Base-by-base conservation (phyloP, 2,797 vertebrate species). In the Channallabes apus region DNA sequence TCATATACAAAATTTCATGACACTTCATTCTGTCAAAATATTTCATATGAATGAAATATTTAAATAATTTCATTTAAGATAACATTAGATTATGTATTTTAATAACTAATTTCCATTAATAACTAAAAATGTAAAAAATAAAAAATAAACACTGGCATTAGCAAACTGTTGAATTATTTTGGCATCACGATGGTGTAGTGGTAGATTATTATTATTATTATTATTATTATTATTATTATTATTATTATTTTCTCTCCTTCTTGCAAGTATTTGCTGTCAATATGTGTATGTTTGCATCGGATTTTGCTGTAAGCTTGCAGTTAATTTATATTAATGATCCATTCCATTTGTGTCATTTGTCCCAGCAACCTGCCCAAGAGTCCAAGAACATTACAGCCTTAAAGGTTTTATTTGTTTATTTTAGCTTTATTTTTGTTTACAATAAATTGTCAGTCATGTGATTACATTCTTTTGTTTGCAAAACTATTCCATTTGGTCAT, bases 371-470 rank as follows among this genome's bases (percentile, higher is more conserved):
- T 32, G 12, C 29, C 8, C 29, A 77, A 29, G 29, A 78, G 20
- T 78, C 12, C 29, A 78, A 38, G 58, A 79, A 79, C 6, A 79
- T 27, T 71, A 59, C n/a, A 81, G 20, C 18, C 41, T 38, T 71
- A 7, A 58, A 38, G 32, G 51, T 71, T 82, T 71, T 7, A 29
- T 27, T 69, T 3, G 1, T 84, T 78, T 67, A 71, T 35, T 56
- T 77, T 27, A 46, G 3, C 59, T 73, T 83, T 38, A 61, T 75
- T 67, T 24, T 27, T 67, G 24, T 65, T 3, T 35, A n/a, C 61
- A 46, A n/a, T 64, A 46, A 71, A 41, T 59, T 1, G 32, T 69
- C 64, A 68, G 75, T 46, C 64, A 61, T 22, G 8, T 46, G 27
- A 62, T 51, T 79, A 79, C 58, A 79, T 38, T n/a, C 32, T 11